Conservation (phyloP, 1,140 invertebrate species). For the Diachasma alloeum region DNA sequence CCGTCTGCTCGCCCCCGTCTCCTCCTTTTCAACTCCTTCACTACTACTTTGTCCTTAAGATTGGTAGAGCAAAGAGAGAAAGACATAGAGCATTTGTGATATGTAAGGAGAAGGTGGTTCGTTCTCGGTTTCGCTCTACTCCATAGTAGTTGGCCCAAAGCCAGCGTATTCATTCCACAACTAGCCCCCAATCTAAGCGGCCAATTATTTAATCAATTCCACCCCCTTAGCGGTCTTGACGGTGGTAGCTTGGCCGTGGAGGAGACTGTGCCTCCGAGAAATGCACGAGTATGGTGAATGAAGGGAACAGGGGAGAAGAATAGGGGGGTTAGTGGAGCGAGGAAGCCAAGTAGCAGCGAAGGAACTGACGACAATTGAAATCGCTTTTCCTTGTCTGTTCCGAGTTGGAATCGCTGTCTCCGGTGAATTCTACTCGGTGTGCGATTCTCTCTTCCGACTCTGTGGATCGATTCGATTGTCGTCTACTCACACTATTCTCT, state of each 20-base stretch:
- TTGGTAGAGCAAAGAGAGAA: not conserved
- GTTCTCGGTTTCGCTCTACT: slow-evolving; percentile 28
- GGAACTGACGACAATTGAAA: slow-evolving; percentile 56
- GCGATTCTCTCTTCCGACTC: slow-evolving; percentile 31
- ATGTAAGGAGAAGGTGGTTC: slow-evolving; percentile 12
- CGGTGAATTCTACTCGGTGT: slow-evolving; percentile 19
- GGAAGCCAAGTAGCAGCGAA: slow-evolving; percentile 15
- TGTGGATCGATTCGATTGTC: slow-evolving; percentile 20
- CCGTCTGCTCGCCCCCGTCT: slow-evolving; percentile 48
- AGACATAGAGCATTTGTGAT: not conserved
- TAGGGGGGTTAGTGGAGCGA: not conserved
- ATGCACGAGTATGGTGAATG: not conserved
- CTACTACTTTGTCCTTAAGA: slow-evolving; percentile 46
- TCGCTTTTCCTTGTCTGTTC: slow-evolving; percentile 39
- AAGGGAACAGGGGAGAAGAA: not conserved
- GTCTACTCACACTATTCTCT: not conserved
- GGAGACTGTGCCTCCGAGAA: slow-evolving; percentile 13
- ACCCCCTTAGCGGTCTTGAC: slow-evolving; percentile 58
- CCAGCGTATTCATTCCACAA: slow-evolving; percentile 65
- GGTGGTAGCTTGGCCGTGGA: slow-evolving; percentile 39
- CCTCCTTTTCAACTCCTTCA: slow-evolving; percentile 11
- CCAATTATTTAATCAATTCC: slow-evolving; percentile 68
- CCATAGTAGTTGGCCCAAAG: slow-evolving; percentile 49
- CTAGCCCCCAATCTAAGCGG: slow-evolving; percentile 62
- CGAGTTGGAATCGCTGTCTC: slow-evolving; percentile 34